Evolutionary conservation across 1,140 invertebrate species (phyloP).

Genomic region (Eriocheir sinensis): DNA sequence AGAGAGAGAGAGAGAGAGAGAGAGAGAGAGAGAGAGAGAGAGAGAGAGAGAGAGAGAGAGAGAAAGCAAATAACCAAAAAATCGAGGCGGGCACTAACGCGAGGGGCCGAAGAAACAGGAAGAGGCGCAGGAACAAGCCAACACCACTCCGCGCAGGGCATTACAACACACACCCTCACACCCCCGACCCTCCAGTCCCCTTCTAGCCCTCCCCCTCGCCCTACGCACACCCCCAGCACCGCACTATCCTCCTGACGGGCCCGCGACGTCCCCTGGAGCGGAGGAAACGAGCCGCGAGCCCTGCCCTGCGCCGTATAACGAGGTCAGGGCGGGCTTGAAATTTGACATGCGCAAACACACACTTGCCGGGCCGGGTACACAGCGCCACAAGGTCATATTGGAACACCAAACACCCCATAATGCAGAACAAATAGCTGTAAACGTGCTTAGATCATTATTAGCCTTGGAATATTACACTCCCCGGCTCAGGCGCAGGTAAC

Average conservation of each 20-base stretch:
- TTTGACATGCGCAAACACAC: conserved; percentile 74
- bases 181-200: background rate
- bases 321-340: conserved; percentile 74
- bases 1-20: conserved; percentile 33
- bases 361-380: conserved; percentile 70
- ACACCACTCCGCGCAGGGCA: background rate
- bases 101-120: background rate
- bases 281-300: background rate
- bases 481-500: conserved; percentile 50
- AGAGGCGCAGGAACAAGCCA: background rate
- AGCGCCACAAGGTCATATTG: conserved; percentile 74
- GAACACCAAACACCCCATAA: conserved; percentile 75
- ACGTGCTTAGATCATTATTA: conserved; percentile 77
- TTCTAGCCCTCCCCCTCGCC: background rate
- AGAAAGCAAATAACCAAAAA: background rate
- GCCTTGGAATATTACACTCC: conserved; percentile 75
- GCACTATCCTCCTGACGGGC: background rate
- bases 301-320: conserved; percentile 63
- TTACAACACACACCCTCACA: background rate
- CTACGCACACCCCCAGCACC: background rate
- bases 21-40: conserved; percentile 47
- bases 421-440: conserved; percentile 74
- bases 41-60: conserved; percentile 31
- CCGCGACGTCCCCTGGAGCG: background rate
- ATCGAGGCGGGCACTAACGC: background rate